These are phyloP conservation scores for Danaus chrysippus DNA, from an alignment of 2,888 invertebrate species.

Conservation along the genomic window DNA sequence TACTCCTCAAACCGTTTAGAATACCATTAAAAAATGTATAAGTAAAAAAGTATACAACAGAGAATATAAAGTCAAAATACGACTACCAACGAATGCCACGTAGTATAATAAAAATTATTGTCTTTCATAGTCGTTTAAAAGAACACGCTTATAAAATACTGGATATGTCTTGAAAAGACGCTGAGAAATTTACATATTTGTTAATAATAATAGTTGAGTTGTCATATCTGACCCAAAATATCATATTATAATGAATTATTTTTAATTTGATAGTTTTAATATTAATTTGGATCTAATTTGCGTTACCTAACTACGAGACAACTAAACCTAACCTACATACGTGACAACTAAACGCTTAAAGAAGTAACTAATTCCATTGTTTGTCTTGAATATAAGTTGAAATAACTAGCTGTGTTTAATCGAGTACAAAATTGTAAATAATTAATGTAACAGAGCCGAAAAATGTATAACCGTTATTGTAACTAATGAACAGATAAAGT, in stretches of 20 bases:
- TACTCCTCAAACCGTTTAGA: slow-evolving; percentile 1
- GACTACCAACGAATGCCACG: slow-evolving; percentile 22
- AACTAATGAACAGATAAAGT: too few species aligned
- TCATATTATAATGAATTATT: background rate
- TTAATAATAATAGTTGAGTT: background rate
- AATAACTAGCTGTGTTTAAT: too few species aligned
- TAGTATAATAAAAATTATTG: slow-evolving; percentile 35
- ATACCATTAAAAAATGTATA: slow-evolving; percentile 6
- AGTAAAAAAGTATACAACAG: slow-evolving; percentile 1
- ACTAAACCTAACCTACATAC: too few species aligned
- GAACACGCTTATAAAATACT: slow-evolving; percentile 35
- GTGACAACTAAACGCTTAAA: too few species aligned
- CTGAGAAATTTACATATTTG: slow-evolving; percentile 7
- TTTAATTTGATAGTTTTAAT: too few species aligned
- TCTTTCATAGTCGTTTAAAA: slow-evolving; percentile 49
- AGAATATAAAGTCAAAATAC: slow-evolving; percentile 25
- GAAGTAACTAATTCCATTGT: too few species aligned
- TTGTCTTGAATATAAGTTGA: too few species aligned
- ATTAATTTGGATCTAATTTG: too few species aligned
- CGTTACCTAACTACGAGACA: too few species aligned
- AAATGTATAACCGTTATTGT: too few species aligned
- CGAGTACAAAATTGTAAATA: too few species aligned
- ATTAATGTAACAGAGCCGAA: too few species aligned
- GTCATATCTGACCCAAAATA: background rate
- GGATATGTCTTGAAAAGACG: slow-evolving; percentile 24